These are phyloP conservation scores for Drymodes brunneopygia DNA, from an alignment of 2,113 vertebrate species.

Conservation along the genomic window DNA sequence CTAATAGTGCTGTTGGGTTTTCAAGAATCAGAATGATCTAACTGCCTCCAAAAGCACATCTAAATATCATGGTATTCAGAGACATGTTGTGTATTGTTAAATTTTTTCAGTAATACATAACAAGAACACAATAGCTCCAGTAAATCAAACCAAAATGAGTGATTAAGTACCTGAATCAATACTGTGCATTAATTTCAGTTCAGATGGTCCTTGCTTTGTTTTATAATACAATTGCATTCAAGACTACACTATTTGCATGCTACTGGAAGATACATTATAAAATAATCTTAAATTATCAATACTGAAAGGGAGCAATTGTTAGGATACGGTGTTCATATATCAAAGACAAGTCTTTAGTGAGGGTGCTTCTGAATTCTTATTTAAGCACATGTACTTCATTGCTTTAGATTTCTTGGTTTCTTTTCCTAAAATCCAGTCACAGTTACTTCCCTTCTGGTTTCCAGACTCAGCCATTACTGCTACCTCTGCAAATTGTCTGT, in stretches of 20 bases:
- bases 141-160: constrained; percentile 72
- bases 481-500: neutral
- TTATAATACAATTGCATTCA: neutral
- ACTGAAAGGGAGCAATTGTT: neutral
- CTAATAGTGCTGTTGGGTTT: constrained; percentile 52
- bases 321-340: constrained; percentile 23
- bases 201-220: constrained; percentile 6
- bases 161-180: constrained; percentile 59
- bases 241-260: constrained; percentile 42
- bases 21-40: constrained; percentile 61
- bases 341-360: constrained; percentile 36
- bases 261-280: constrained; percentile 41
- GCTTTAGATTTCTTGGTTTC: neutral
- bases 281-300: constrained; percentile 61
- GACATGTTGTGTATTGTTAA: constrained; percentile 54
- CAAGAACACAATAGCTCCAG: constrained; percentile 62
- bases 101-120: constrained; percentile 63
- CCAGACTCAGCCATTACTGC: neutral
- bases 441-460: neutral
- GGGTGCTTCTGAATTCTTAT: constrained; percentile 9
- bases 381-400: neutral
- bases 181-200: constrained; percentile 39
- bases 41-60: constrained; percentile 55
- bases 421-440: neutral
- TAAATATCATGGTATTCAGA: constrained; percentile 32